Conservation (phyloP, 2,888 invertebrate genomes). For the Ophion ventricosus region DNA sequence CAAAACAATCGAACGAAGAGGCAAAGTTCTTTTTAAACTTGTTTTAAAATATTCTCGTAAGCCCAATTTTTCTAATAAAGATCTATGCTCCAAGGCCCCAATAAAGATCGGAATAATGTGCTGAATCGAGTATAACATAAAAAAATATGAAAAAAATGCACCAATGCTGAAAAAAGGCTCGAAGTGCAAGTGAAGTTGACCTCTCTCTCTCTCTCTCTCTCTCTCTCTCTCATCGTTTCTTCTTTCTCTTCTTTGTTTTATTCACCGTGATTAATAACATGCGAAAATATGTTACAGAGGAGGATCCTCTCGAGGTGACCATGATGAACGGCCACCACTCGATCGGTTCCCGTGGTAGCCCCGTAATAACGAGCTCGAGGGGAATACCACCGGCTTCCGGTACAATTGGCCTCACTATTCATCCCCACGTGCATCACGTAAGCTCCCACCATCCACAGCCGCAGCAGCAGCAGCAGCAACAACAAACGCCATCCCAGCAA, state of each 20-base stretch:
- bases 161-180: no score
- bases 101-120: background rate
- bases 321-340: slow-evolving; percentile 79
- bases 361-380: slow-evolving; percentile 77
- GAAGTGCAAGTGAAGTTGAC: no score
- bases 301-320: slow-evolving; percentile 79
- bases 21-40: no score
- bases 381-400: slow-evolving; percentile 78
- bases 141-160: background rate
- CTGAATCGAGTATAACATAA: background rate
- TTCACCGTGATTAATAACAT: background rate
- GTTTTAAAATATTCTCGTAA: no score
- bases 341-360: slow-evolving; percentile 75
- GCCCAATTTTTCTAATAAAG: no score
- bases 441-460: slow-evolving; percentile 72
- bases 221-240: background rate
- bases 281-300: slow-evolving; percentile 76
- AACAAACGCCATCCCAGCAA: slow-evolving; percentile 52
- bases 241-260: background rate
- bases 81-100: no score
- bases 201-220: background rate
- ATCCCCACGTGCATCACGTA: slow-evolving; percentile 75
- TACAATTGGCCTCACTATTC: slow-evolving; percentile 66
- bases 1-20: background rate
- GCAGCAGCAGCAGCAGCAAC: slow-evolving; percentile 61